Evolutionary conservation across 2,888 invertebrate genomes (phyloP).

Genomic region (Drymonia ruficornis): DNA sequence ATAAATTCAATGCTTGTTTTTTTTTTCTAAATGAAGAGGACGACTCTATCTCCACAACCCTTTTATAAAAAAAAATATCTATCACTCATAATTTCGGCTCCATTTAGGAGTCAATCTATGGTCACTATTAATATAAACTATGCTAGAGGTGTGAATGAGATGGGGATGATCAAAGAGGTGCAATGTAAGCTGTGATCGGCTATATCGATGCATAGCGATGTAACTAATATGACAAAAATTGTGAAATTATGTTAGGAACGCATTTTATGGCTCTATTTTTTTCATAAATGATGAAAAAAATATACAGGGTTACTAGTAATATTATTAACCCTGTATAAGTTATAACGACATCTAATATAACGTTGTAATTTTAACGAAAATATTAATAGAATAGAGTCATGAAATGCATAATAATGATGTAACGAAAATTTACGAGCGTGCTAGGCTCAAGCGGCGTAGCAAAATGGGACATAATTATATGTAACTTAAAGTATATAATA

Average conservation of each 20-base stretch:
- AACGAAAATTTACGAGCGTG: conserved; percentile 30
- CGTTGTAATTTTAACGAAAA: too few relatives aligned
- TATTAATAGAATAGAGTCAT: conserved; percentile 4
- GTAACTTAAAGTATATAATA: conserved; percentile 29
- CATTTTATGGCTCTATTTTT: conserved; percentile 14
- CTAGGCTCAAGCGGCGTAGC: conserved; percentile 33
- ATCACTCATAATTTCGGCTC: conserved; percentile 16
- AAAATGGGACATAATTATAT: conserved; percentile 17
- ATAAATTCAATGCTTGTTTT: conserved; percentile 14
- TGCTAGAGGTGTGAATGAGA: conserved; percentile 35
- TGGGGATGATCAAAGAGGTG: conserved; percentile 39
- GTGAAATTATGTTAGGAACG: conserved; percentile 17
- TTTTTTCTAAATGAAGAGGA: conserved; percentile 26
- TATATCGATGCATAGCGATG: conserved; percentile 39
- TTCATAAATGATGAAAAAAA: not conserved
- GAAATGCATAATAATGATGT: conserved; percentile 24
- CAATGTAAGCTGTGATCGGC: conserved; percentile 46
- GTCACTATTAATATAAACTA: conserved; percentile 28
- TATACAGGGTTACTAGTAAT: not conserved
- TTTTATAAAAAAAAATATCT: conserved; percentile 51
- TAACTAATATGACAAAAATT: conserved; percentile 10
- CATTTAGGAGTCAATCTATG: conserved; percentile 25
- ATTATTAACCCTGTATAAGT: too few relatives aligned
- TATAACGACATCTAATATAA: too few relatives aligned
- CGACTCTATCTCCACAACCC: conserved; percentile 82